These are phyloP conservation scores for Aegithalos caudatus DNA, from an alignment of 2,113 vertebrate species.

Conservation along the genomic window DNA sequence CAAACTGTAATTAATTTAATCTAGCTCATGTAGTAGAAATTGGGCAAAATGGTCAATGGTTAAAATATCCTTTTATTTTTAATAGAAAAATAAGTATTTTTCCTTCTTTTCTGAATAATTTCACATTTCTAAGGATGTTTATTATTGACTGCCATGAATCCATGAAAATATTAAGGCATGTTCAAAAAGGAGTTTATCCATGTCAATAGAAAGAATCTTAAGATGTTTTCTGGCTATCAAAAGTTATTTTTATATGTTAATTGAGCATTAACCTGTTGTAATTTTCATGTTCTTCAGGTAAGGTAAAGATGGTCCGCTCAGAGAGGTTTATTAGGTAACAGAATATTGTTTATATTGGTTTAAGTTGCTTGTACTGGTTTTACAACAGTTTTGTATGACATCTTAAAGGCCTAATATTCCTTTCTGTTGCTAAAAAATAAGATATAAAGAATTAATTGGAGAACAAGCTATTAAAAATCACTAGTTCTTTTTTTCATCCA, in stretches of 20 bases:
- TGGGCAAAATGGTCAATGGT: neutral
- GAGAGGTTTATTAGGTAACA: neutral
- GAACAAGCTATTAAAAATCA: neutral
- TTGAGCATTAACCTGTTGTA: neutral
- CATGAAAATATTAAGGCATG: neutral
- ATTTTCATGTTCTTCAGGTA: neutral
- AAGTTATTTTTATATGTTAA: neutral
- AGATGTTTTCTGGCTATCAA: neutral
- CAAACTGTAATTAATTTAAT: neutral
- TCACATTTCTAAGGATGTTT: neutral
- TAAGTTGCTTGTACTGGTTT: neutral
- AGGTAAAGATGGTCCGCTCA: neutral
- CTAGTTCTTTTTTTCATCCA: neutral
- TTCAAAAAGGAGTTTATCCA: neutral
- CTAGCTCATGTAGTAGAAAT: neutral
- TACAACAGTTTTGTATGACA: neutral
- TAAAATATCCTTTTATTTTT: neutral
- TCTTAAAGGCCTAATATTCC: neutral
- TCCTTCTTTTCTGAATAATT: neutral
- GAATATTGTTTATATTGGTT: neutral
- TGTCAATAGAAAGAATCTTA: neutral
- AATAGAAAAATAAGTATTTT: neutral
- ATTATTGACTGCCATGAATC: neutral
- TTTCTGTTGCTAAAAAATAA: neutral
- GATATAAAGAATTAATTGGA: neutral